Conservation (phyloP, 2,888 invertebrate species). For the Aethes cnicana region DNA sequence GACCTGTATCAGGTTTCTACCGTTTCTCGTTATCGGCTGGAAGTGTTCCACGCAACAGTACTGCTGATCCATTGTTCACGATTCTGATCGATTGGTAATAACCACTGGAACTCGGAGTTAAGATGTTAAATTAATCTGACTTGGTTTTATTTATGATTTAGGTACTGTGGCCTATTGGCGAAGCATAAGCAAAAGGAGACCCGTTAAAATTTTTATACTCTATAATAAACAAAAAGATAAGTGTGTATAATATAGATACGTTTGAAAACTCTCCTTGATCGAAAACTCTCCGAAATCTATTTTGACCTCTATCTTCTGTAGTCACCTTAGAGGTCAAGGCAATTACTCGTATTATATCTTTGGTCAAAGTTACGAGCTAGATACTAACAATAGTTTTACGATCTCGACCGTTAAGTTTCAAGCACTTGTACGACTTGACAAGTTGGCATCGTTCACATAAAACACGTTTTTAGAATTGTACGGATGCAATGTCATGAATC, state of each 20-base stretch:
- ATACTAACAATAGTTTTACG: not conserved
- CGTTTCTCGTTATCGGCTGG: slow-evolving; percentile 50
- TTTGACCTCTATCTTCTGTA: no score
- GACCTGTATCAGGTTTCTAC: slow-evolving; percentile 39
- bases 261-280: no score
- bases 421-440: not conserved
- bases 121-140: no score
- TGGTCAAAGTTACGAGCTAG: not conserved
- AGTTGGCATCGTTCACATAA: no score
- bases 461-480: no score
- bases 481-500: not conserved
- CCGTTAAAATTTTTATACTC: no score
- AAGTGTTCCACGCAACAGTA: slow-evolving; percentile 72
- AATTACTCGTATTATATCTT: no score
- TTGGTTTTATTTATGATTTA: no score
- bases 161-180: no score
- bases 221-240: not conserved
- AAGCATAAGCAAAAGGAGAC: no score
- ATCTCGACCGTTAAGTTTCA: not conserved
- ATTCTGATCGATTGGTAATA: slow-evolving; percentile 68
- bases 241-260: not conserved
- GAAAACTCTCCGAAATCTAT: no score
- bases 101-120: slow-evolving; percentile 34
- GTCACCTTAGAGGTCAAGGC: no score
- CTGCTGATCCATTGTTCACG: slow-evolving; percentile 74